These are phyloP conservation scores for Machaerirhynchus nigripectus DNA, from an alignment of 2,113 vertebrate genomes.

Conservation along the genomic window DNA sequence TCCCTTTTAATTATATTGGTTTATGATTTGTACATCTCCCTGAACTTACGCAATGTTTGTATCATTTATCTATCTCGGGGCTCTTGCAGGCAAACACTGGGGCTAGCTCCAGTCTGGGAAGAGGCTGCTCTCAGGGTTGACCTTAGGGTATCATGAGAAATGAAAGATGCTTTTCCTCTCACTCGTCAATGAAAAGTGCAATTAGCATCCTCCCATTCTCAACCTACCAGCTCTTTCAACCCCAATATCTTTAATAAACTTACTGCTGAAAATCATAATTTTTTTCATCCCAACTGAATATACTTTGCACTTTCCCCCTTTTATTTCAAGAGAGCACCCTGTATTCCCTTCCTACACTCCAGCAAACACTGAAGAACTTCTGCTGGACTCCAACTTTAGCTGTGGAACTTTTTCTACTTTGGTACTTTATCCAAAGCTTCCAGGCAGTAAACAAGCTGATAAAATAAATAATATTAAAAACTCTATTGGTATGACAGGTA, in stretches of 20 bases:
- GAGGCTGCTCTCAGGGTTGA: not conserved
- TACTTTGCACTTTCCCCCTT: not conserved
- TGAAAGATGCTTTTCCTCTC: not conserved
- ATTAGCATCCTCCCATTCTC: not conserved
- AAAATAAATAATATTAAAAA: constrained; percentile 59
- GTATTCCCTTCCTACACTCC: not conserved
- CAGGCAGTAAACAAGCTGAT: constrained; percentile 58
- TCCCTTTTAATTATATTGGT: constrained; percentile 73
- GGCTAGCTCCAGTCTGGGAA: not conserved
- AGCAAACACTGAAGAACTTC: not conserved
- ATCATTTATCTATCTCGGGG: constrained; percentile 51
- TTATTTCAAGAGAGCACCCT: not conserved
- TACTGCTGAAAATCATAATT: not conserved
- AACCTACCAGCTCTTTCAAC: not conserved
- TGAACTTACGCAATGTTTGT: constrained; percentile 6
- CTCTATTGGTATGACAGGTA: constrained; percentile 65
- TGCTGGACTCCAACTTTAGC: not conserved
- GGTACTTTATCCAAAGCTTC: constrained; percentile 18
- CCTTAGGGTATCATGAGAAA: not conserved
- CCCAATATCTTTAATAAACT: not conserved
- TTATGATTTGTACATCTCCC: constrained; percentile 62
- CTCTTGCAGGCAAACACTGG: not conserved
- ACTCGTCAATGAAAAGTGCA: not conserved
- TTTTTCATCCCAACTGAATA: not conserved
- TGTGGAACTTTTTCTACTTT: not conserved